Percentiles rank a stretch among this genome's conserved stretches.
phyloP scores from a whole-genome alignment of 2,888 invertebrate species.

The Eledone cirrhosa region DNA sequence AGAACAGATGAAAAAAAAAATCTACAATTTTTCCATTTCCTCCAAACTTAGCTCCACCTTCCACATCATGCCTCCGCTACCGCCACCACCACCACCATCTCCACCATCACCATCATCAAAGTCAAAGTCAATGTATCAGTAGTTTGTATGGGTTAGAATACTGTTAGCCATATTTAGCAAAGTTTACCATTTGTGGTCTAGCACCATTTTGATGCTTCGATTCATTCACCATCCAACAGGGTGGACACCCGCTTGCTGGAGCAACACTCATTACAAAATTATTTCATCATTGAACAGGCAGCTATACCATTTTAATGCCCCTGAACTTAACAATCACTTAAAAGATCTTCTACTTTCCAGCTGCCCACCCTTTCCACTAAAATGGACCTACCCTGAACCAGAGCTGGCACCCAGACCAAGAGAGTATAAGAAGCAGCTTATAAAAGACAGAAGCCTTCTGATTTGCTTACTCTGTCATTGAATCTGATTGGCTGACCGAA shows the following conservation, averaged over 20 bases:
- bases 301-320: slow-evolving; percentile 9
- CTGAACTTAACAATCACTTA: slow-evolving; percentile 16
- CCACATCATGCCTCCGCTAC: too few relatives aligned
- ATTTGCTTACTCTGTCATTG: slow-evolving; percentile 42
- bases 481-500: slow-evolving; percentile 52
- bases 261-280: slow-evolving; percentile 25
- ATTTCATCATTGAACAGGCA: slow-evolving; percentile 23
- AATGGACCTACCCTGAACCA: slow-evolving; percentile 21
- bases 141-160: background rate
- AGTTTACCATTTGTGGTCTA: slow-evolving; percentile 26
- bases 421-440: background rate
- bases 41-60: too few relatives aligned
- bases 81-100: too few relatives aligned
- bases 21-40: too few relatives aligned
- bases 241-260: background rate
- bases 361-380: slow-evolving; percentile 25
- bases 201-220: background rate
- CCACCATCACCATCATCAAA: too few relatives aligned
- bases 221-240: background rate
- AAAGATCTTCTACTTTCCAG: slow-evolving; percentile 12
- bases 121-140: too few relatives aligned
- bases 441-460: slow-evolving; percentile 35
- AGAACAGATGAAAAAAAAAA: too few relatives aligned
- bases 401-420: slow-evolving; percentile 19
- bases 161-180: slow-evolving; percentile 29